A percentile compares a stretch with the other conserved stretches of the same genome.
phyloP scores from a whole-genome alignment of 2,888 invertebrate species.

The Eupithecia pulchellata region DNA sequence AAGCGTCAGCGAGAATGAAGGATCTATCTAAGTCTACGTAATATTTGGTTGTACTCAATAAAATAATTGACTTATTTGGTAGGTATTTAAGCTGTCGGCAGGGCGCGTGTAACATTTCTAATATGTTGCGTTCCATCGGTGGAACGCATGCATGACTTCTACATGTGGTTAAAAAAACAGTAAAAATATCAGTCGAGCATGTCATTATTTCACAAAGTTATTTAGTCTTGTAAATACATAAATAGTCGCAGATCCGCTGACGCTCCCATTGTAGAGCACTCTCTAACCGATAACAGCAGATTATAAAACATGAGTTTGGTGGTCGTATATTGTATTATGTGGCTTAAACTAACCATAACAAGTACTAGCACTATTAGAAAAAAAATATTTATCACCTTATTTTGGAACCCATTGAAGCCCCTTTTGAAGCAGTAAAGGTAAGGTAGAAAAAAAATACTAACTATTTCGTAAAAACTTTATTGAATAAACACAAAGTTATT shows the following conservation, averaged over 20 bases:
- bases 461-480: conserved; percentile 43
- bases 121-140: no score
- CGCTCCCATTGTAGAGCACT: no score
- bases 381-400: not conserved
- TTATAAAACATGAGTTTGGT: no score
- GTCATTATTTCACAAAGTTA: no score
- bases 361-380: not conserved
- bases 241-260: not conserved
- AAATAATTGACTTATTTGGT: not conserved
- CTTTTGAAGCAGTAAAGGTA: not conserved
- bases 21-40: not conserved
- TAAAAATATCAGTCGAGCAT: no score
- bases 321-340: no score
- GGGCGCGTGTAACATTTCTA: no score
- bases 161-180: no score
- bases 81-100: no score
- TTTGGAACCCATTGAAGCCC: not conserved
- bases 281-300: no score
- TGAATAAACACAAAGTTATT: conserved; percentile 58
- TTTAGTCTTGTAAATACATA: not conserved
- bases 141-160: no score
- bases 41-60: not conserved
- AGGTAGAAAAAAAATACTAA: not conserved
- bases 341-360: no score
- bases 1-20: not conserved